These are phyloP conservation scores for Myrmophylax atrothorax DNA, from an alignment of 2,113 vertebrate species.

Conservation along the genomic window DNA sequence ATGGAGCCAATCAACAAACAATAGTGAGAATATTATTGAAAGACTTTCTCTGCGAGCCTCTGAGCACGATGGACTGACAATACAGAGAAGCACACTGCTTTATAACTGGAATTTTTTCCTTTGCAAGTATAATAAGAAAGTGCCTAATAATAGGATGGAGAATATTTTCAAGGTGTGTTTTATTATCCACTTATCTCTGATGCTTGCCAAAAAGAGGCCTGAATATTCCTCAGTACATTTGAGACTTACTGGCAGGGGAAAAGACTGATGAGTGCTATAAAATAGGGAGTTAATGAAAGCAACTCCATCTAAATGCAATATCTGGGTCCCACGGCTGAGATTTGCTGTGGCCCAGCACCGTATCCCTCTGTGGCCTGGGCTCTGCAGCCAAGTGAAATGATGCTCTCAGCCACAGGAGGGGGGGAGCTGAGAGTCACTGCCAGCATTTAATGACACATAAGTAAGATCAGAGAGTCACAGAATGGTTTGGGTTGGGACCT, in stretches of 20 bases:
- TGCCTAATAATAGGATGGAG: conserved; percentile 37
- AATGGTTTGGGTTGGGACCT: conserved; percentile 6
- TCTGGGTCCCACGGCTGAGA: neutral
- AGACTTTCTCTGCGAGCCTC: neutral
- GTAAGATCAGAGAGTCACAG: neutral
- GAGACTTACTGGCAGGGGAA: conserved; percentile 34
- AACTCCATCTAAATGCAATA: neutral
- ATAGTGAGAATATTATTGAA: neutral
- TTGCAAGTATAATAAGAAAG: conserved; percentile 44
- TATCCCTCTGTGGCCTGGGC: neutral
- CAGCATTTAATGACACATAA: neutral
- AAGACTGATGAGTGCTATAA: conserved; percentile 31
- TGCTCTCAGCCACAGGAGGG: neutral
- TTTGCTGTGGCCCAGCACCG: neutral
- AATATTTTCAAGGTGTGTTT: conserved; percentile 43
- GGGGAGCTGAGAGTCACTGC: neutral
- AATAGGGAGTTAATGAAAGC: conserved; percentile 17
- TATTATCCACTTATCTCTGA: conserved; percentile 47
- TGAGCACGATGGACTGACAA: neutral
- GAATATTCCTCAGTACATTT: conserved; percentile 43
- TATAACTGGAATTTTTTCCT: neutral
- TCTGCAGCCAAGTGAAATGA: neutral
- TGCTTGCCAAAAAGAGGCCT: conserved; percentile 54
- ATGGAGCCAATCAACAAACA: conserved; percentile 38
- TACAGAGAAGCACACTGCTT: neutral